Base-by-base conservation (phyloP, 2,888 invertebrate genomes). In the Sinodicranocentrus sp. region DNA sequence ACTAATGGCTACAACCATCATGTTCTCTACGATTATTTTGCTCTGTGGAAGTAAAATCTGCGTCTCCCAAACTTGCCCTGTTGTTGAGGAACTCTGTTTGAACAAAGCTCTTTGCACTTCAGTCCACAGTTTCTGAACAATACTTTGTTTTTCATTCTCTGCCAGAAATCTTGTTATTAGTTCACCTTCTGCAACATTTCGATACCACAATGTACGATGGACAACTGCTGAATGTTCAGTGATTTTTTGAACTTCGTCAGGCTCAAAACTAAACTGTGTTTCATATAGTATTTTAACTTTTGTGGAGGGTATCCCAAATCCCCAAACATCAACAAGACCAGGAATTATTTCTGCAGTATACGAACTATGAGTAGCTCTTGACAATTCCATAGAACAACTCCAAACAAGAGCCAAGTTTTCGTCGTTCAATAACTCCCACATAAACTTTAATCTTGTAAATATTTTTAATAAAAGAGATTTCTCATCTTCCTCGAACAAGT, bases 21-120 rank as follows among this genome's bases (percentile, higher is more conserved):
- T 52, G 82, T 67, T 76, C 59, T 80, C 63, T 48, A 67, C 15
- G 59, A 65, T 71, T 39, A 26, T 80, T 70, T 52, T 52, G n/a
- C 19, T 19, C n/a, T 2, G n/a, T 52, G 2, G 52, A 19, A 2
- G n/a, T 17, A 2, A 17, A 8, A 8, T 39, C 6, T 39, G 39
- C 13, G 39, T n/a, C 15, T 48, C 48, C 13, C 48, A 48, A 3
- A 6, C 48, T 10, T 48, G 48, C 5, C 15, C 48, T 2, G 10
- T 48, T 10, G 48, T 48, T 48, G 48, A 48, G 2, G n/a, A 2
- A n/a, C 2, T 10, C 48, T 15, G 57, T 23, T 48, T 82, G n/a
- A 75, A 82, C 3, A 75, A 15, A 0, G 75, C 3, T 8, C n/a
- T 17, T n/a, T 15, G 17, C 23, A 82, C 39, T 2, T 68, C 19